Percentiles rank a stretch among this genome's conserved stretches.
These are phyloP conservation scores for Nudaria mundana DNA, from an alignment of 2,888 invertebrate genomes.

Conservation along the genomic window DNA sequence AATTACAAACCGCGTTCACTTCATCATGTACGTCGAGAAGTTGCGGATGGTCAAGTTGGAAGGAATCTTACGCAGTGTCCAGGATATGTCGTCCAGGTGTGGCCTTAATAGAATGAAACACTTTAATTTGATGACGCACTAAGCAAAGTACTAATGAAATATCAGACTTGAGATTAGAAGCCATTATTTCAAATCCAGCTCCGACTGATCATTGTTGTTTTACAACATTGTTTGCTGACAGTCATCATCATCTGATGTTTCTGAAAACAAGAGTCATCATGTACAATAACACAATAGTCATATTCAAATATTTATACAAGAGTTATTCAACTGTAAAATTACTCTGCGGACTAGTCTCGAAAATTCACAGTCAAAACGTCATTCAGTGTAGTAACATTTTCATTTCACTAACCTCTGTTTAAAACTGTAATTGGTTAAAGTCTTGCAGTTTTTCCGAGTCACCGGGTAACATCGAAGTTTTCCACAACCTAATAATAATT, in stretches of 20 bases:
- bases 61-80: slow-evolving; percentile 15
- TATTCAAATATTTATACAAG: too few relatives aligned
- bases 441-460: slow-evolving; percentile 71
- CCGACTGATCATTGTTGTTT: too few relatives aligned
- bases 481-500: slow-evolving; percentile 76
- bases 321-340: too few relatives aligned
- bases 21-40: slow-evolving; percentile 5
- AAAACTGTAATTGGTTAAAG: slow-evolving; percentile 66
- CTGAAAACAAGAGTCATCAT: too few relatives aligned
- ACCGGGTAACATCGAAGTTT: slow-evolving; percentile 63
- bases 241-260: too few relatives aligned
- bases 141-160: too few relatives aligned
- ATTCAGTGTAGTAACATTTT: slow-evolving; percentile 39
- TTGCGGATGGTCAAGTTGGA: slow-evolving; percentile 1
- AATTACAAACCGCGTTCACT: slow-evolving; percentile 18
- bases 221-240: too few relatives aligned
- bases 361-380: slow-evolving; percentile 10
- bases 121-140: too few relatives aligned
- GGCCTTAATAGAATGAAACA: too few relatives aligned
- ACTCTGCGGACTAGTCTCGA: too few relatives aligned
- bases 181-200: too few relatives aligned
- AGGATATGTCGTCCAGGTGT: slow-evolving; percentile 29
- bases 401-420: slow-evolving; percentile 46
- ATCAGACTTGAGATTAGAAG: too few relatives aligned
- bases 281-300: neutral